phyloP scores from a whole-genome alignment of 2,797 vertebrate species.

The Sternarchorhynchus goeldii region DNA sequence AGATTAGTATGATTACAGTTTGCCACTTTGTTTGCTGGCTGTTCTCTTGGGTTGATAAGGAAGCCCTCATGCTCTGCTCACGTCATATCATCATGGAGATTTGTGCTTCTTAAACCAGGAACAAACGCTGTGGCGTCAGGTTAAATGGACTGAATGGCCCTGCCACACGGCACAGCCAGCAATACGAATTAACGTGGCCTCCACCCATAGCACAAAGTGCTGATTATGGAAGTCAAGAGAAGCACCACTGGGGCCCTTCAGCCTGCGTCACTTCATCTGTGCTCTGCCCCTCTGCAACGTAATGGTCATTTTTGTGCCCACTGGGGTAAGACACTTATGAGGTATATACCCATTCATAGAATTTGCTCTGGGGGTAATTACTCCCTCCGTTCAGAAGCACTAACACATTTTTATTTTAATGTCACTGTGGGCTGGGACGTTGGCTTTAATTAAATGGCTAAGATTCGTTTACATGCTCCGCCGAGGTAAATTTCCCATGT shows the following conservation, averaged over 20 bases:
- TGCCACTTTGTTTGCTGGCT: constrained; percentile 1
- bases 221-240: not conserved
- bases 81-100: constrained; percentile 10
- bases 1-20: constrained; percentile 2
- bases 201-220: not conserved
- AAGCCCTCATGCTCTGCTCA: constrained; percentile 26
- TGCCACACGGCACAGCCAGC: not conserved
- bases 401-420: constrained; percentile 1
- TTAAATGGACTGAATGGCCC: not conserved
- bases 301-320: constrained; percentile 15
- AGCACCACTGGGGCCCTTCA: constrained; percentile 52
- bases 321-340: not conserved
- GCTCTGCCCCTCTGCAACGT: constrained; percentile 47
- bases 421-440: not conserved
- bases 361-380: not conserved
- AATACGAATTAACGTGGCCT: not conserved
- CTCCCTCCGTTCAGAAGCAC: not conserved
- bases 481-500: constrained; percentile 3
- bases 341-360: not conserved
- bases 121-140: not conserved
- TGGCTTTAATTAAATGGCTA: not conserved
- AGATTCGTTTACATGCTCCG: constrained; percentile 30
- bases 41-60: constrained; percentile 20
- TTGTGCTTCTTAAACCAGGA: constrained; percentile 9
- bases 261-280: constrained; percentile 42